Base-by-base conservation (phyloP, 2,888 invertebrate genomes). In the Boloria euphrosyne region DNA sequence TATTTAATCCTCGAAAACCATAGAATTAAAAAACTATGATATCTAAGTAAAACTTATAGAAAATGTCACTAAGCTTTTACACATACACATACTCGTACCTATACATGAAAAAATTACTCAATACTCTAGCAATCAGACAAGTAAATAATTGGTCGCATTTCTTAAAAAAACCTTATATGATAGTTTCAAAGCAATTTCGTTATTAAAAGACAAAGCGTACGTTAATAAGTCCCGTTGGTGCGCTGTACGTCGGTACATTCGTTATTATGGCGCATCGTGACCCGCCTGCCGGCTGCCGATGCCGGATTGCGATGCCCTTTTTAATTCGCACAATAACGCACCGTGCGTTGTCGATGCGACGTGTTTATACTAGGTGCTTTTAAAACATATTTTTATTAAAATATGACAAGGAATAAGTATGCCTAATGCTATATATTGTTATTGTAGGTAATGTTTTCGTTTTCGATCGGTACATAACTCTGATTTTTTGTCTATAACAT, bases 251-350 rank as follows among this genome's bases (percentile, higher is more conserved):
- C 16, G 27, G 54, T 17, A 55, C 6, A 27, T 54, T 60, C 68
- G 73, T 74, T 72, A 74, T 76, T 75, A 76, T 69, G 57, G 67
- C 71, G 72, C 69, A 71, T 84, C 84, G 85, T 84, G 86, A 84
- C 77, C 83, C 80, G 77, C 76, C 71, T 76, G 81, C 78, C 71
- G 75, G 74, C 71, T 74, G 77, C 76, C 76, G 78, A 78, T 77
- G 75, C 76, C 73, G 75, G 78, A 78, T 77, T 78, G 78, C 80
- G 76, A 78, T 82, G 80, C 79, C 80, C 80, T 80, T 83, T 81
- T 85, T 85, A 84, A 85, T 85, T 86, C 83, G 81, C 83, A 82
- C 85, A 84, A 83, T 85, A 86, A 85, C 83, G 85, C 85, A 85
- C 80, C 75, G 77, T 78, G 78, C 77, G 75, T 74, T 72, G 68